Conservation (phyloP, 2,797 vertebrate genomes). For the Acanthornis magna region DNA sequence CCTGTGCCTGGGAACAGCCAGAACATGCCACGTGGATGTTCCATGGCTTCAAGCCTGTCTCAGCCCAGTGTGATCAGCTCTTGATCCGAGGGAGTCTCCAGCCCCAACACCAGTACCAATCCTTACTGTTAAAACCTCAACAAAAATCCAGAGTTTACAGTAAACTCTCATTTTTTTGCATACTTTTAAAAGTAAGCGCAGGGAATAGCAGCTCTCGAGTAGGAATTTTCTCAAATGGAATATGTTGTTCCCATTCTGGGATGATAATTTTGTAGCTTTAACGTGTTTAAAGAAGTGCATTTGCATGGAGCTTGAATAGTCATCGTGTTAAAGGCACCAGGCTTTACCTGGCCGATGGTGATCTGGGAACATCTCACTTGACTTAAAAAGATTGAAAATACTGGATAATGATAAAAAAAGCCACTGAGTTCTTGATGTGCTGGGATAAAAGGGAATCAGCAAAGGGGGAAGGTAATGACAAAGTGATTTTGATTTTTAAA, state of each 20-base stretch:
- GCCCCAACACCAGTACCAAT: background rate
- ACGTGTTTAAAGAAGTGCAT: background rate
- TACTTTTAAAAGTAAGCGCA: background rate
- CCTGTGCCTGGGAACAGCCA: background rate
- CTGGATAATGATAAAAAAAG: background rate
- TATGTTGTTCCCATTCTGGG: background rate
- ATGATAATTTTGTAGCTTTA: background rate
- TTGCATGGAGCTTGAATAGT: background rate
- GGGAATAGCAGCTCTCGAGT: background rate
- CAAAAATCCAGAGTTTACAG: background rate
- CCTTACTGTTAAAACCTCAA: background rate
- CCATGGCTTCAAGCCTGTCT: background rate
- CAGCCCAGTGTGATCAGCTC: fast-evolving
- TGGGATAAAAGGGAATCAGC: background rate
- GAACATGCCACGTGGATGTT: fast-evolving
- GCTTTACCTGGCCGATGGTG: background rate
- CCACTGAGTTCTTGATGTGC: background rate
- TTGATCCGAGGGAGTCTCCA: background rate
- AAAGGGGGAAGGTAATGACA: background rate
- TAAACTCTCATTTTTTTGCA: background rate
- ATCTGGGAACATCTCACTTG: background rate
- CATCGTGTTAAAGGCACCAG: background rate
- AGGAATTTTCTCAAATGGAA: background rate
- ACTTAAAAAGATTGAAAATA: background rate
- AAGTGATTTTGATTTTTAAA: background rate